Percentiles rank a stretch among this genome's conserved stretches.
Conservation (phyloP, 2,113 vertebrate genomes). For the Dasyornis broadbenti region DNA sequence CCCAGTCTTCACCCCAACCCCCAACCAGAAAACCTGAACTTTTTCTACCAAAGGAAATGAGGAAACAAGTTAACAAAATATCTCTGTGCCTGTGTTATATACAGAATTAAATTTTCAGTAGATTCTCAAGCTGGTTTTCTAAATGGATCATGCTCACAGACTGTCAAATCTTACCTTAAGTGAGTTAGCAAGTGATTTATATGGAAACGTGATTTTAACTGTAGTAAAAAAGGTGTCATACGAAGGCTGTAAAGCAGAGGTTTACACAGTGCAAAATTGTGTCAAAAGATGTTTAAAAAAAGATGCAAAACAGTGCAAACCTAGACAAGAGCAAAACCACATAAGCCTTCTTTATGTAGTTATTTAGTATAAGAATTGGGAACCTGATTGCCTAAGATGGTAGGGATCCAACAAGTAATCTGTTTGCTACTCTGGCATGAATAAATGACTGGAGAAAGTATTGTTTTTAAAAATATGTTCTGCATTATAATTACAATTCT, state of each 20-base stretch:
- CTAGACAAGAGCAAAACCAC: background rate
- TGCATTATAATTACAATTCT: background rate
- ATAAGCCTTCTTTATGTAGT: background rate
- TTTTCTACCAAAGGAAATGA: background rate
- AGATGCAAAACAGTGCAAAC: background rate
- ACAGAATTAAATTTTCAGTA: background rate
- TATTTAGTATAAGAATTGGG: background rate
- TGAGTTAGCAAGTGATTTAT: background rate
- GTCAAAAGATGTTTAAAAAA: background rate
- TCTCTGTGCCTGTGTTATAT: background rate
- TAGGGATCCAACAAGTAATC: background rate
- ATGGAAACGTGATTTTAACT: background rate
- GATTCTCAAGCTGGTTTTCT: background rate
- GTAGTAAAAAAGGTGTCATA: background rate
- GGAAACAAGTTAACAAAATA: background rate
- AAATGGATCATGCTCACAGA: background rate
- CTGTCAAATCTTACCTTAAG: background rate
- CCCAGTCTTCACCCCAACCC: fast-evolving
- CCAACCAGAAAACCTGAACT: background rate
- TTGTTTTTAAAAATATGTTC: background rate
- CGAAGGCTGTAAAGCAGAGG: background rate
- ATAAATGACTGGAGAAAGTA: background rate
- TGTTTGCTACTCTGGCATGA: background rate
- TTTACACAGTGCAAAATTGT: background rate
- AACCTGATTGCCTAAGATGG: background rate